Conservation (phyloP, 2,113 vertebrate genomes). For the Sturnira hondurensis region DNA sequence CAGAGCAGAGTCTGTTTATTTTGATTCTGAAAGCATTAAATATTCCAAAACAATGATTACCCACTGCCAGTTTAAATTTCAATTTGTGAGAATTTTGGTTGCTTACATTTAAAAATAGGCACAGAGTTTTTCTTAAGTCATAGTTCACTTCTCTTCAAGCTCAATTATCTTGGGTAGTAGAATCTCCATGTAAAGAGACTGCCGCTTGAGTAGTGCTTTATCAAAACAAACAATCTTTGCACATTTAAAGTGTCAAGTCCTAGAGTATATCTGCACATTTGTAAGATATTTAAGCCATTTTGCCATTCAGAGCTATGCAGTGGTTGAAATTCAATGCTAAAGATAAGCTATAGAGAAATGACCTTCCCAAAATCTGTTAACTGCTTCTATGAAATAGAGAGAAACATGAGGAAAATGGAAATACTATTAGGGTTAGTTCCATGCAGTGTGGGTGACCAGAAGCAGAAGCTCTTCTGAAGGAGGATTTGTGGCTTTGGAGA, state of each 20-base stretch:
- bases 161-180: not conserved
- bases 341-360: not conserved
- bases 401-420: not conserved
- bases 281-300: constrained; percentile 7
- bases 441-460: not conserved
- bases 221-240: constrained; percentile 10
- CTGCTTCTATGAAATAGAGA: not conserved
- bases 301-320: not conserved
- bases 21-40: constrained; percentile 38
- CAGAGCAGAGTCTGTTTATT: constrained; percentile 23
- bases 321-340: not conserved
- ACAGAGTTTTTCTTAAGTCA: not conserved
- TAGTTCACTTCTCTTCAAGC: not conserved
- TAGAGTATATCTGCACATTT: not conserved
- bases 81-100: not conserved
- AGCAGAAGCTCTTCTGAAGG: not conserved
- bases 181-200: constrained; percentile 1
- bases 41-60: constrained; percentile 22
- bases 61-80: not conserved
- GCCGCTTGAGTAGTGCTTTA: not conserved
- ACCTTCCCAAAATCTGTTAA: not conserved
- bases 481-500: not conserved
- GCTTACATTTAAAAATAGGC: constrained; percentile 8
- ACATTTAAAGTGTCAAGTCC: not conserved
- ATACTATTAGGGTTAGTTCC: not conserved